Evolutionary conservation across 2,888 invertebrate species (phyloP), one percentile per base, ranked within the genome.

Genomic region (Apodemia hepburni): DNA sequence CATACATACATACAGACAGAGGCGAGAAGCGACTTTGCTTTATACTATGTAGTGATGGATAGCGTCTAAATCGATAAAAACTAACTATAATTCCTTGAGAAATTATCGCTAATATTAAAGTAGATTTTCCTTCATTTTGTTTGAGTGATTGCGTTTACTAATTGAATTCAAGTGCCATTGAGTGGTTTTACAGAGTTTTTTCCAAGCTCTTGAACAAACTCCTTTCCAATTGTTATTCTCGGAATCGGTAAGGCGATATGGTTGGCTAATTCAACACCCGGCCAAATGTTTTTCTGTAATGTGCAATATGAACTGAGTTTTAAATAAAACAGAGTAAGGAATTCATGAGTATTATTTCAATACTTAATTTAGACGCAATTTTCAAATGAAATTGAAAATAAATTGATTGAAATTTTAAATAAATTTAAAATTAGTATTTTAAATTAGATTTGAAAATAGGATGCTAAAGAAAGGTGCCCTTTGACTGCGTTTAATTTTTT

Each of bases 211-310:
- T 11, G 51, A 51, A 51, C 12, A 22, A 54, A 27, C 54, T 9
- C 51, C 54, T 27, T 54, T 54, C 54, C 54, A 54, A 27, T 54
- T 27, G 54, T 54, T 51, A 54, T 54, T 54, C 27, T 54, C 6
- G 27, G 54, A 54, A 54, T 12, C 4, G 51, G 3, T 12, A 54
- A 27, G 9, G 54, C 22, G 54, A 54, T 54, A 54, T 54, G 54
- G 22, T 27, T 54, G 54, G 27, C 22, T 54, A 54, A 22, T 4
- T 54, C 42, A 27, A 22, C 12, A 54, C 27, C 15, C 22, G 27
- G 12, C 54, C 22, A 54, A 54, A 54, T 4, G 49, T 17, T 49
- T 49, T 11, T 9, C 9, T 9, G 9, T 45, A 45, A 45, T 45
- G 42, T 45, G 42, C 42, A 45, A 45, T 2, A 45, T 2, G 42